phyloP scores from a whole-genome alignment of 2,113 vertebrate species.

The Hypocryptadius cinnamomeus region DNA sequence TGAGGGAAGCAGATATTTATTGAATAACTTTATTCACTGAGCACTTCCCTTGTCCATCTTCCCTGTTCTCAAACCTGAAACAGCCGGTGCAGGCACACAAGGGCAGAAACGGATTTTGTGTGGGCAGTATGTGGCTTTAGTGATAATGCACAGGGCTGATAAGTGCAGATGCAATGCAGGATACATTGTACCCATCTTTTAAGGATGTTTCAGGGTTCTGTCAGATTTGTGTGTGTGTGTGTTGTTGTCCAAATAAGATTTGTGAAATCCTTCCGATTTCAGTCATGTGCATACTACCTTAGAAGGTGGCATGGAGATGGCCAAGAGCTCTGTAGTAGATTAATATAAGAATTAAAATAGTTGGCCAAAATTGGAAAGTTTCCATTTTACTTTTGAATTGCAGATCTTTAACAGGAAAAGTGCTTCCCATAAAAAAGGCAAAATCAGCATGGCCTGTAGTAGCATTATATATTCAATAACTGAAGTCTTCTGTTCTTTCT shows the following conservation, averaged over 20 bases:
- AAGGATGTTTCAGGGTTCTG: background rate
- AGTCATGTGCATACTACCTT: background rate
- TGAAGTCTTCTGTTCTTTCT: background rate
- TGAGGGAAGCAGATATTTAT: background rate
- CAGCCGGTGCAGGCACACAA: background rate
- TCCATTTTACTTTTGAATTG: background rate
- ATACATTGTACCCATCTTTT: background rate
- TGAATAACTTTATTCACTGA: background rate
- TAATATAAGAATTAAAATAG: background rate
- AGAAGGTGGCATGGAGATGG: background rate
- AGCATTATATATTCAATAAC: background rate
- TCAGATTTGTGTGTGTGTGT: background rate
- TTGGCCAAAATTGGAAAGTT: background rate
- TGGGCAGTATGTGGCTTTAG: background rate
- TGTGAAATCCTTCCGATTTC: background rate
- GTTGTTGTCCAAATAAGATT: background rate
- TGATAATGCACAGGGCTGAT: background rate
- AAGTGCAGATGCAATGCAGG: background rate
- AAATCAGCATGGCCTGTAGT: background rate
- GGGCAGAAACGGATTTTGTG: background rate
- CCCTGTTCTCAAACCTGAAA: background rate
- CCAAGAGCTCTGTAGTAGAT: background rate
- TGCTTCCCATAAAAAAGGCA: background rate
- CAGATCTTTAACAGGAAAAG: background rate
- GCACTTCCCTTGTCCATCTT: background rate